Base-by-base conservation (phyloP, 2,797 vertebrate species). In the Iguana delicatissima region DNA sequence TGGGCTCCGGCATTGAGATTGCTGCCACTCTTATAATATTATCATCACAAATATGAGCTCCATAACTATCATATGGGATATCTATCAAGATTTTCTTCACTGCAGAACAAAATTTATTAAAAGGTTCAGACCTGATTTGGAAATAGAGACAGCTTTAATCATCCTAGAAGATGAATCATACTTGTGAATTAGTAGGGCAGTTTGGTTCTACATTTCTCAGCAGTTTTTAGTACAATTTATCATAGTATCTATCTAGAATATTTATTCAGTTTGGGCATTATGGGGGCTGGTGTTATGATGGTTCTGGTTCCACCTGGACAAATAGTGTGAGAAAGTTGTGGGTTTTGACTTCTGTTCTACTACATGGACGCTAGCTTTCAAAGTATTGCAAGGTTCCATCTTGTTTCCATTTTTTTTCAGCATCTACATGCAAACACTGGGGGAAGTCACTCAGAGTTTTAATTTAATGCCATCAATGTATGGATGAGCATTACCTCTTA, bases 1-100 rank as follows among this genome's bases (percentile, higher is more conserved):
- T 94, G 90, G 92, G 95, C 10, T 93, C 95, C 35, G 95, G 91
- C 13, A 95, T 93, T 92, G 95, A 96, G 91, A 96, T 24, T 87
- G 85, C 96, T 91, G 95, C 93, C 38, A 96, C 83, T 92, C 95
- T 95, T 72, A 96, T 93, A 85, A 96, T 96, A 91, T 96, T 96
- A 87, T 96, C 93, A 88, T 96, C 95, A 81, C 46, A 94, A 59
- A 96, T 93, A 35, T 96, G 93, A 82, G 94, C 57, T 88, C 93
- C 95, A 85, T 96, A 96, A 32, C 94, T 93, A 38, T 80, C 91
- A 55, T 95, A 96, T 0, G 95, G 94, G 92, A 96, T 93, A 62
- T 94, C 93, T 2, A 96, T 72, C 0, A 93, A 92, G 82, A 96
- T 93, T 89, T 92, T 95, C 91, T 96, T 97, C 89, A 94, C 95